Base-by-base conservation (phyloP, 2,888 invertebrate species). In the Camptogramma bilineatum region DNA sequence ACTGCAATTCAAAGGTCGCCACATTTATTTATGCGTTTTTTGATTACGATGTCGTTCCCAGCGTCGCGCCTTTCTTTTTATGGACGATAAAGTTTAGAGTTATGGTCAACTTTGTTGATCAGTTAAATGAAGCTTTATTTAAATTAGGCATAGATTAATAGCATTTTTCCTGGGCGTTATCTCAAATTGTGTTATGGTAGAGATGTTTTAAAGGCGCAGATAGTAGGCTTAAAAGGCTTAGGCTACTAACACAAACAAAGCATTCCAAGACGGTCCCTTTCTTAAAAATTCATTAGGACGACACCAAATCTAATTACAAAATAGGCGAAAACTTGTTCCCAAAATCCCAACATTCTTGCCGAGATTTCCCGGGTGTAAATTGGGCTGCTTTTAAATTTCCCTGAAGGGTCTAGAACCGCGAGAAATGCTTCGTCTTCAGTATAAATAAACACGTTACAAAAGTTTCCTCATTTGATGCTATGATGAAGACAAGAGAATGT, bases 321-420 rank as follows among this genome's bases (percentile, higher is more conserved):
- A 69, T 66, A 62, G 69, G 52, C 64, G 63, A 60, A 69, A 69
- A 66, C 62, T 71, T 68, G 60, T 66, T 64, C 54, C 54, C 61
- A 66, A 67, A 65, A 68, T 64, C 54, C 54, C 61, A 66, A 67
- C 66, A 68, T 69, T 73, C 69, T 69, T 71, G 68, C 31, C 21
- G 67, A 64, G 77, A 81, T 82, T 84, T 83, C 81, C 83, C 83
- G 78, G 78, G 79, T 81, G 84, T 70, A 77, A 80, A 80, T 82
- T 79, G 77, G 77, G 77, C 73, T 75, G 75, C 72, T 77, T 81
- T 78, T 73, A 77, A 86, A 83, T 86, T 84, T 83, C 79, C 78
- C 79, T 67, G 66, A 79, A 80, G 83, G 81, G 73, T 73, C 73
- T 72, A 69, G 71, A 72, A 71, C 75, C 73, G 77, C 77, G 77